Evolutionary conservation across 2,113 vertebrate species (phyloP).

Genomic region (Seriola dumerili): DNA sequence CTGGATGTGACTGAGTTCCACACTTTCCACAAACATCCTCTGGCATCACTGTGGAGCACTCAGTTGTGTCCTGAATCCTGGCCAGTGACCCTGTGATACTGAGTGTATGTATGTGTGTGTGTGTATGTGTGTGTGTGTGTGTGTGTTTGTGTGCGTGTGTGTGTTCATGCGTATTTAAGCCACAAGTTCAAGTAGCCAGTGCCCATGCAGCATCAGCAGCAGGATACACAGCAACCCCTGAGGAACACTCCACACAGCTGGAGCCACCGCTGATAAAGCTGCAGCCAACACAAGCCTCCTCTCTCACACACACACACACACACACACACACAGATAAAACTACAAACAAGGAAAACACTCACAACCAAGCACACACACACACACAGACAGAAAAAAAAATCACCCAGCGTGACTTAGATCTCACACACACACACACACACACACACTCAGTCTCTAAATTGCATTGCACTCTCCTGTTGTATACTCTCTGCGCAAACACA

Average conservation of each 20-base stretch:
- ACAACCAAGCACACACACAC: constrained; percentile 9
- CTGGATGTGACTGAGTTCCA: constrained; percentile 1
- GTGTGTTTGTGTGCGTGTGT: constrained; percentile 1
- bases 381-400: constrained; percentile 15
- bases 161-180: constrained; percentile 52
- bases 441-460: constrained; percentile 44
- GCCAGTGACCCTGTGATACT: constrained; percentile 35
- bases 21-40: constrained; percentile 39
- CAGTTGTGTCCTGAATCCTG: constrained; percentile 35
- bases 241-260: constrained; percentile 70
- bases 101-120: background rate
- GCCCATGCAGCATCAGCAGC: constrained; percentile 33
- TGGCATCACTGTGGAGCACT: constrained; percentile 27
- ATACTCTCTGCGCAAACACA: constrained; percentile 13
- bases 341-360: constrained; percentile 16
- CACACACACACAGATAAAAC: constrained; percentile 39
- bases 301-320: constrained; percentile 28
- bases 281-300: constrained; percentile 55
- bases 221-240: constrained; percentile 46
- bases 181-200: constrained; percentile 29
- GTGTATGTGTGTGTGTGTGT: constrained; percentile 1
- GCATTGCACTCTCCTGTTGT: constrained; percentile 39
- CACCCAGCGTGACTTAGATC: constrained; percentile 29
- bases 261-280: constrained; percentile 69
- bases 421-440: constrained; percentile 27